These are phyloP conservation scores for Eumeta japonica DNA, from an alignment of 1,140 invertebrate species.

Conservation along the genomic window DNA sequence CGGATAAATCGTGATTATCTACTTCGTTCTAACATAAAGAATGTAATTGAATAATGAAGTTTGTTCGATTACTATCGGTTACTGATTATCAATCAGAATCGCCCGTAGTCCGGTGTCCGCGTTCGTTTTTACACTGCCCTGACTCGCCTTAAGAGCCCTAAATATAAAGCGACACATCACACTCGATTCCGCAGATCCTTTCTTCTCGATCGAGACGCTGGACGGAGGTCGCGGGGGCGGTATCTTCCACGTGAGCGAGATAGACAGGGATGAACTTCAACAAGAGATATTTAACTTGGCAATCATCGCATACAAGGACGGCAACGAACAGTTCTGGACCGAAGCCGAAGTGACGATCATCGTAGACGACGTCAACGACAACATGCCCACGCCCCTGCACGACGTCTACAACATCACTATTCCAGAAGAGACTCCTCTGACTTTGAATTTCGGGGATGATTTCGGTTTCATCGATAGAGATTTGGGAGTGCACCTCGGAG, in stretches of 20 bases:
- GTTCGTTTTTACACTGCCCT: no score
- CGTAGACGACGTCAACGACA: constrained; percentile 59
- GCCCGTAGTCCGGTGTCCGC: no score
- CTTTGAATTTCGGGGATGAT: constrained; percentile 35
- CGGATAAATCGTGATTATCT: no score
- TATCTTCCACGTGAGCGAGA: constrained; percentile 42
- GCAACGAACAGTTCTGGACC: constrained; percentile 36
- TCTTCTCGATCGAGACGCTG: constrained; percentile 36
- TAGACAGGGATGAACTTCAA: constrained; percentile 54
- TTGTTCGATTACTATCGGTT: background rate
- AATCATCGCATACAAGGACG: constrained; percentile 55
- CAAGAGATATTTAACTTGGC: constrained; percentile 55
- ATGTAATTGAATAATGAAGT: no score
- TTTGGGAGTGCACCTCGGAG: constrained; percentile 36
- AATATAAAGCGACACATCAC: no score
- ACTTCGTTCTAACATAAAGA: no score
- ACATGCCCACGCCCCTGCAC: constrained; percentile 43
- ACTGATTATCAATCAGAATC: no score
- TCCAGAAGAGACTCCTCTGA: constrained; percentile 46
- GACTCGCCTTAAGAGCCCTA: no score
- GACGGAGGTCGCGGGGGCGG: constrained; percentile 34
- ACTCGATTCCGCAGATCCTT: constrained; percentile 33
- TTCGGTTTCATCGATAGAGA: constrained; percentile 58
- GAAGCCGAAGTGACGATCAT: constrained; percentile 47
- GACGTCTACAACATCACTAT: constrained; percentile 33